These are phyloP conservation scores for Plestiodon gilberti DNA, from an alignment of 2,113 vertebrate species.

Conservation along the genomic window DNA sequence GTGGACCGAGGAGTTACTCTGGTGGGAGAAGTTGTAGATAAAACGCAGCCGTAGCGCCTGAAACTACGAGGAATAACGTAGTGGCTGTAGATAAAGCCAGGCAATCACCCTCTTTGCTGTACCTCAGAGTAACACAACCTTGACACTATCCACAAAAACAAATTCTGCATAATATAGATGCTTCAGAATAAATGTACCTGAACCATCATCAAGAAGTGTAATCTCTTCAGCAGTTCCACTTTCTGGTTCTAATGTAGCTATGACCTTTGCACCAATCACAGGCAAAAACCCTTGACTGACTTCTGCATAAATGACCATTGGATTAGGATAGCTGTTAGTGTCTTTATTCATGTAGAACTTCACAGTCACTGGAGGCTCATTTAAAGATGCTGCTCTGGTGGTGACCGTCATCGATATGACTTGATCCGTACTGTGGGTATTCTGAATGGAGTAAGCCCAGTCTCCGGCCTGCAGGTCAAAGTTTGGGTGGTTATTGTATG, in stretches of 20 bases:
- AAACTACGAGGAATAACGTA: too few species aligned
- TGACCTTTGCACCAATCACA: conserved; percentile 72
- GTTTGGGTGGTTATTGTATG: not conserved
- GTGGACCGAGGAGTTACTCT: too few species aligned
- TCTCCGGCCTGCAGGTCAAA: conserved; percentile 61
- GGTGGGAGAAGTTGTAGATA: too few species aligned
- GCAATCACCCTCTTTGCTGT: too few species aligned
- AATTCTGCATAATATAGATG: not conserved
- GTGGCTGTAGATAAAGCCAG: too few species aligned
- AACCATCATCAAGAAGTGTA: conserved; percentile 73
- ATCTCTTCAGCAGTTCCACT: conserved; percentile 34
- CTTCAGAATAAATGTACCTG: conserved; percentile 64
- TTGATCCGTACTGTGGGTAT: conserved; percentile 36
- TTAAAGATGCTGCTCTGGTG: conserved; percentile 58
- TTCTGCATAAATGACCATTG: conserved; percentile 68
- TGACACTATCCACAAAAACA: not conserved
- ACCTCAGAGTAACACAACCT: too few species aligned
- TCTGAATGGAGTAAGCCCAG: conserved; percentile 72
- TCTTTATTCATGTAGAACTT: conserved; percentile 56
- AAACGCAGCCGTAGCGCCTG: too few species aligned
- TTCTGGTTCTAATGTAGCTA: conserved; percentile 65
- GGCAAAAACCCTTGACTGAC: conserved; percentile 76
- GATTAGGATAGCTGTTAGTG: conserved; percentile 39
- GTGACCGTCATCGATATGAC: conserved; percentile 64
- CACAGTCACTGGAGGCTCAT: conserved; percentile 60